Base-by-base conservation (phyloP, 2,888 invertebrate genomes). In the Xestia sexstrigata region DNA sequence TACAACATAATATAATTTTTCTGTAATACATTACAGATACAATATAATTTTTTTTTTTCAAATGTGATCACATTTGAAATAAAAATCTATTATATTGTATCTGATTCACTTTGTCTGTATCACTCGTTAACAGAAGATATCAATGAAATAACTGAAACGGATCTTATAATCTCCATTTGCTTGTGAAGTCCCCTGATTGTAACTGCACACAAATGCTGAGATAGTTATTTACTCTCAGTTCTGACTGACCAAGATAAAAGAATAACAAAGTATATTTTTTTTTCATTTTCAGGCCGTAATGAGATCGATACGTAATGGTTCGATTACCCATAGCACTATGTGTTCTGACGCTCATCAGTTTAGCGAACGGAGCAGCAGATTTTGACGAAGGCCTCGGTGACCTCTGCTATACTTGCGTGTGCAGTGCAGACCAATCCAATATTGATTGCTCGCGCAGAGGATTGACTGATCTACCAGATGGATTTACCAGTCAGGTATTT, bases 401-500 rank as follows among this genome's bases (percentile, higher is more conserved):
- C 49, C 87, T 95, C 62, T 96, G 96, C 82, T 93, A 90, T 76
- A 77, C 93, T 13, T 96, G 97, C 81, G 86, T 90, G 11, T 96
- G 96, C 84, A 95, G 90, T 79, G 81, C 89, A 1, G 94, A 95
- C 69, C 91, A 88, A 77, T 92, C 93, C 0, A 91, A 52, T 60
- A 90, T 95, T 3, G 96, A 97, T 84, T 97, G 97, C 80, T 96
- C 96, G 4, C 90, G 92, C 4, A 92, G 95, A 90, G 96, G 95
- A 11, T 93, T 97, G n/a, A 94, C 91, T 42, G 92, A 93, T 65
- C 76, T 97, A 76, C 97, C 97, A 30, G 92, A 93, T 84, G 95
- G 94, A 55, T 88, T 95, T 70, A 91, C 91, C 84, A 87, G 88
- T 71, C 93, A 95, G 94, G 97, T 97, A 82, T 67, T 84, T 3